These are phyloP conservation scores for Cavia aperea DNA, from an alignment of 2,113 vertebrate species.

Conservation along the genomic window DNA sequence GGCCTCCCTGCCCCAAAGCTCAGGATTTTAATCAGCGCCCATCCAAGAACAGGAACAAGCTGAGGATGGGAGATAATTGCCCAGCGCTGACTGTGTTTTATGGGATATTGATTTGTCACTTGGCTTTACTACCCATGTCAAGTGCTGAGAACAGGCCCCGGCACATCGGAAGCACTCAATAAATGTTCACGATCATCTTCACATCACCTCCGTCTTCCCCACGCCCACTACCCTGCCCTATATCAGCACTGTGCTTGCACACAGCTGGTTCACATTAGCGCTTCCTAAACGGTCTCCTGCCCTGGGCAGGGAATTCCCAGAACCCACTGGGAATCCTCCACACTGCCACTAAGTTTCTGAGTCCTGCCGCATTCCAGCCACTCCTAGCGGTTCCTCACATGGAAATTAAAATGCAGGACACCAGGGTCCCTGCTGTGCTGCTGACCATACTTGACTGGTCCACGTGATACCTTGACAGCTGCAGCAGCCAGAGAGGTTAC, in stretches of 20 bases:
- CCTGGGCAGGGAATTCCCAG: neutral
- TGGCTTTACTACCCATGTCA: conserved; percentile 48
- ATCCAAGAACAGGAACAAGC: neutral
- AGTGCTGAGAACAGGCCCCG: conserved; percentile 4
- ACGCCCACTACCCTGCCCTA: neutral
- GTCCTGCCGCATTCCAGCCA: neutral
- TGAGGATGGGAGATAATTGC: neutral
- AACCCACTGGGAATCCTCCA: neutral
- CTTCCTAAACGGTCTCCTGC: neutral
- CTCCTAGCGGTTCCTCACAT: neutral
- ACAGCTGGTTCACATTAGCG: neutral
- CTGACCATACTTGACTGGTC: neutral
- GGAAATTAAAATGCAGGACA: neutral
- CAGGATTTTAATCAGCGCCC: neutral
- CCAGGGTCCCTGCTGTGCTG: neutral
- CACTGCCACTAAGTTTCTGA: neutral
- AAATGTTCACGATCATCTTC: neutral
- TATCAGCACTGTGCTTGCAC: neutral
- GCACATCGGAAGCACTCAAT: conserved; percentile 2
- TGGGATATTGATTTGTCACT: conserved; percentile 52
- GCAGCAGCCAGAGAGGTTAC: neutral
- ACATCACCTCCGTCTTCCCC: neutral
- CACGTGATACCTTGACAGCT: neutral
- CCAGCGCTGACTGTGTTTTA: conserved; percentile 37
- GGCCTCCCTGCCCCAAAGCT: neutral